Evolutionary conservation across 2,113 vertebrate species (phyloP).

Genomic region (Benthochromis sp.): DNA sequence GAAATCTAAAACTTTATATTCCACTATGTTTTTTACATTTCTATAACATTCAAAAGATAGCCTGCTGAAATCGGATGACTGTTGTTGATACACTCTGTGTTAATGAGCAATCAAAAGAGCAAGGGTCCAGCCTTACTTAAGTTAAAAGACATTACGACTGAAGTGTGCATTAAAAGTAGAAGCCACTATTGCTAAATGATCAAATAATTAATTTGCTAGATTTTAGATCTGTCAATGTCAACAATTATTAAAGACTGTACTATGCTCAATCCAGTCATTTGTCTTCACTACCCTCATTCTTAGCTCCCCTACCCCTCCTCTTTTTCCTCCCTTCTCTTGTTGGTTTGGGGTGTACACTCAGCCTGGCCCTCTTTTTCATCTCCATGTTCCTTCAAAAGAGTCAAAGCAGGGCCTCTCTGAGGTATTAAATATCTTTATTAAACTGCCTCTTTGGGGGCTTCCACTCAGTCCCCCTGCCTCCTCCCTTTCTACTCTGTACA

Average conservation of each 20-base stretch:
- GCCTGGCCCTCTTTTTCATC: slow-evolving; percentile 28
- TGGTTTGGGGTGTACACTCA: slow-evolving; percentile 29
- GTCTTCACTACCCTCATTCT: background rate
- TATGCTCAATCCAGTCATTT: background rate
- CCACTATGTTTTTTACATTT: background rate
- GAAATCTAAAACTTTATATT: background rate
- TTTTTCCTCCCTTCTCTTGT: background rate
- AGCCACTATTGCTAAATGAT: background rate
- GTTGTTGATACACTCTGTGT: background rate
- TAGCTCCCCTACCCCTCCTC: background rate
- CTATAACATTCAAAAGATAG: background rate
- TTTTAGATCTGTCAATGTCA: background rate
- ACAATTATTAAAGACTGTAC: background rate
- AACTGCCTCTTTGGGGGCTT: slow-evolving; percentile 46
- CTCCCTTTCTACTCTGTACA: slow-evolving; percentile 42
- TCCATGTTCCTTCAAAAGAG: slow-evolving; percentile 51
- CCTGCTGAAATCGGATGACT: background rate
- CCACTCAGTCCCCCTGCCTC: slow-evolving; percentile 3
- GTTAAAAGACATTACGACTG: background rate
- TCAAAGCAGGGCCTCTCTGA: slow-evolving; percentile 54
- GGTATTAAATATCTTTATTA: slow-evolving; percentile 76
- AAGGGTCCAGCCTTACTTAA: background rate
- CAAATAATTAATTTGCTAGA: background rate
- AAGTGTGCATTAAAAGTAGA: background rate
- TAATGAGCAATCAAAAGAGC: background rate